Evolutionary conservation across 2,888 invertebrate species (phyloP).

Genomic region (Nomada ferruginata): DNA sequence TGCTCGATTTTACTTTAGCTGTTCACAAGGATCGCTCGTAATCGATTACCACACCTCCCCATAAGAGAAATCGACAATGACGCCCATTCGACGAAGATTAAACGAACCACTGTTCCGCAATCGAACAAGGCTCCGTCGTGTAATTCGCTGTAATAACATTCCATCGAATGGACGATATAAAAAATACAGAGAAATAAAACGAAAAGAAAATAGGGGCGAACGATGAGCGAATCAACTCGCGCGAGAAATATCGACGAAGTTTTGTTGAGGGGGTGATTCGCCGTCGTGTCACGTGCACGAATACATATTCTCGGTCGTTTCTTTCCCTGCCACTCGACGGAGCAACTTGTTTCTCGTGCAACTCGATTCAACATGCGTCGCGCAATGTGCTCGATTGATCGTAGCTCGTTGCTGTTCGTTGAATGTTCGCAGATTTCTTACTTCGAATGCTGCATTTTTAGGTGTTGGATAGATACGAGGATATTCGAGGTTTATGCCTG

Average conservation of each 20-base stretch:
- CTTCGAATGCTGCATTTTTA: background rate
- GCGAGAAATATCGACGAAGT: constrained; percentile 22
- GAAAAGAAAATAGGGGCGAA: background rate
- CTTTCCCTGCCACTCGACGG: background rate
- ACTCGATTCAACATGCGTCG: constrained; percentile 13
- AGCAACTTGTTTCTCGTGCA: constrained; percentile 19
- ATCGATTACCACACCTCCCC: background rate
- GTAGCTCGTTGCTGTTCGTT: background rate
- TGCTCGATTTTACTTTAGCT: too few relatives aligned
- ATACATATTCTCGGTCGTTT: constrained; percentile 2
- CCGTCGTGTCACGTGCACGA: constrained; percentile 17
- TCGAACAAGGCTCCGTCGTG: background rate
- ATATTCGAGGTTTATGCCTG: background rate
- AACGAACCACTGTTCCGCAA: background rate
- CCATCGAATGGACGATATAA: background rate
- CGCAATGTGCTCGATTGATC: constrained; percentile 6
- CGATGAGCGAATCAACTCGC: background rate
- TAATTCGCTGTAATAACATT: constrained; percentile 13
- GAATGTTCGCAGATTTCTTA: constrained; percentile 12
- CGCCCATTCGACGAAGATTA: constrained; percentile 24
- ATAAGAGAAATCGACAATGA: background rate
- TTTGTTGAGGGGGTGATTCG: constrained; percentile 12
- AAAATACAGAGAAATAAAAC: constrained; percentile 1
- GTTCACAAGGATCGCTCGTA: background rate
- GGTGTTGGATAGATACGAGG: background rate